Evolutionary conservation across 2,888 invertebrate genomes (phyloP).

Genomic region (Ophion obscuratus): DNA sequence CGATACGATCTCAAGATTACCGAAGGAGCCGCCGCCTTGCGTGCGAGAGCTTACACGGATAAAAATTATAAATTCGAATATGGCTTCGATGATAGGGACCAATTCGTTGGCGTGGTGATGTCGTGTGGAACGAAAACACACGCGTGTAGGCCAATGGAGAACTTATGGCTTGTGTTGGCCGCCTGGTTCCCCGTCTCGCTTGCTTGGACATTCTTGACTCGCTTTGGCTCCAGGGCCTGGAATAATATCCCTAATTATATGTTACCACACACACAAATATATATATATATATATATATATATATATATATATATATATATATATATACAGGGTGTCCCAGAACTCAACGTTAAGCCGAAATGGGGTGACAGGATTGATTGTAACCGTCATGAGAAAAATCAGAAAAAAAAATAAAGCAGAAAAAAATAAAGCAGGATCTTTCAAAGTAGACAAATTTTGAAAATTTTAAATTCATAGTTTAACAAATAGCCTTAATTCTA

Average conservation of each 20-base stretch:
- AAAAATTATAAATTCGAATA: slow-evolving; percentile 57
- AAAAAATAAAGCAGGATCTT: no score
- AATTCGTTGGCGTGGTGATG: slow-evolving; percentile 30
- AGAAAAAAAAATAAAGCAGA: no score
- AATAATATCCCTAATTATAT: slow-evolving; percentile 70
- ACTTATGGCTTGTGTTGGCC: neutral
- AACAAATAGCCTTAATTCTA: no score
- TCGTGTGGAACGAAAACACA: neutral
- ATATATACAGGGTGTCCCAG: no score
- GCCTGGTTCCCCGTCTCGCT: slow-evolving; percentile 36
- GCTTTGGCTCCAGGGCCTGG: slow-evolving; percentile 54
- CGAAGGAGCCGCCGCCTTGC: slow-evolving; percentile 46
- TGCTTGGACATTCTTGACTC: slow-evolving; percentile 37
- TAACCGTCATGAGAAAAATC: no score
- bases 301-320: neutral
- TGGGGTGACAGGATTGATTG: no score
- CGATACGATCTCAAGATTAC: slow-evolving; percentile 49
- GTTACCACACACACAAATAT: slow-evolving; percentile 38
- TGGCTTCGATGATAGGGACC: slow-evolving; percentile 18
- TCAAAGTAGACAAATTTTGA: no score
- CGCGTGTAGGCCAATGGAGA: neutral
- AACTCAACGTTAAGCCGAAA: no score
- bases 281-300: neutral
- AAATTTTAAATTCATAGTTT: no score
- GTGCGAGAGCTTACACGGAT: slow-evolving; percentile 47